Evolutionary conservation across 2,888 invertebrate species (phyloP), one percentile per base, ranked within the genome.

Genomic region (Dicyrtomina minuta): DNA sequence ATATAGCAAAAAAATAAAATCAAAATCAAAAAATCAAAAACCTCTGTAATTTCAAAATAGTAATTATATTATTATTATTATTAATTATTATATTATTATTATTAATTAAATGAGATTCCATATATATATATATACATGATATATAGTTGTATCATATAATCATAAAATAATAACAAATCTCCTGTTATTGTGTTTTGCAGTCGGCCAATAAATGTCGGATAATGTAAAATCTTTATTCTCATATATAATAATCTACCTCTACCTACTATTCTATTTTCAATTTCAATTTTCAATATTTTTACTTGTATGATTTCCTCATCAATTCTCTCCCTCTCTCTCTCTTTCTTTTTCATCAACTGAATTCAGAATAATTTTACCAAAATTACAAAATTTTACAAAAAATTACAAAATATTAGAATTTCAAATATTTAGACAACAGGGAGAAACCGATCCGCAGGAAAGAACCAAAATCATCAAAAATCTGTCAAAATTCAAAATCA

Each of bases 191-290:
- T 56, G 56, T 68, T 68, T 76, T 76, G 66, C 74, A 76, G 76
- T 74, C 76, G 68, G 71, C 74, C 74, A 75, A 75, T 76, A 76
- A 74, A 75, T 76, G 76, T 73, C 74, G 76, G 74, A 75, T 74
- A 71, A 75, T 75, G 74, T 73, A 74, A 73, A 64, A 61, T 46
- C 39, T 70, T 46, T 72, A 39, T 59, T 41, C 51, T 51, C 55
- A 55, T n/a, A n/a, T n/a, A n/a, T 26, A 55, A 33, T 22, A 46
- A 46, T 46, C 46, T 46, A 46, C 17, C 17, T n/a, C 4, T n/a
- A 46, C 4, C 13, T 41, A 41, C 43, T 41, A 12, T 8, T 41
- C 8, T 41, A 13, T 12, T 41, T 46, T 46, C 3, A 33, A 33
- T 33, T 33, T 33, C 33, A 33, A 33, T 33, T 5, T 33, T n/a